phyloP scores from a whole-genome alignment of 1,140 invertebrate species.

The Gonioctena quinquepunctata region DNA sequence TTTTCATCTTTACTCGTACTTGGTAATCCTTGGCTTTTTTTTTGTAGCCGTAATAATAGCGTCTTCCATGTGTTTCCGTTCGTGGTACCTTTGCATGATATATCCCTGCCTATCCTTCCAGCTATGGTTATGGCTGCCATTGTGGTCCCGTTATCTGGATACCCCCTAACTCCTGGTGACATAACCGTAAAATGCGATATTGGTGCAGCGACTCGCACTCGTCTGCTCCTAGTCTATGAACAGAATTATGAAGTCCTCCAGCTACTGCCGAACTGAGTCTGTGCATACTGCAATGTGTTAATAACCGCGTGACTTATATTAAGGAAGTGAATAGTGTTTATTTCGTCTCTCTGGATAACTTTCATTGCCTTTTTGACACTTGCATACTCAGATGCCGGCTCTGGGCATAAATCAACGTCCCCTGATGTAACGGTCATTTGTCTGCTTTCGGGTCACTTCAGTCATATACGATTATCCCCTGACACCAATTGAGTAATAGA shows the following conservation, averaged over 20 bases:
- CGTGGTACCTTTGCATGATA: background rate
- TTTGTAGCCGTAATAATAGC: conserved; percentile 16
- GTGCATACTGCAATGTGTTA: background rate
- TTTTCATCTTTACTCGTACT: no score
- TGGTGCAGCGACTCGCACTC: no score
- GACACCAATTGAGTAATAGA: no score
- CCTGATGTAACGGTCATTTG: background rate
- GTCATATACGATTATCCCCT: background rate
- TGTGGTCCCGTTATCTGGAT: background rate
- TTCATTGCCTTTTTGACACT: background rate
- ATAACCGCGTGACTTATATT: background rate
- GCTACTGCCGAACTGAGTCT: conserved; percentile 10
- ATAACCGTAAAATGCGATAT: conserved; percentile 8
- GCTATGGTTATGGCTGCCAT: conserved; percentile 2
- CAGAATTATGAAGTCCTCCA: background rate
- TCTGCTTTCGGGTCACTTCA: background rate
- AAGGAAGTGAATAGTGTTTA: background rate
- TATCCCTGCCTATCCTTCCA: background rate
- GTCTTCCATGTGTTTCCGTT: conserved; percentile 3
- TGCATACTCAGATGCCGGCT: background rate
- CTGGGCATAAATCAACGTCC: background rate
- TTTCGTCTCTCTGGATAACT: background rate
- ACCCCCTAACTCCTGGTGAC: background rate
- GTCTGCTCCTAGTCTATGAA: background rate
- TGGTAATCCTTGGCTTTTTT: background rate